Evolutionary conservation across 2,888 invertebrate species (phyloP), one percentile per base, ranked within the genome.

Genomic region (Eupithecia tripunctaria): DNA sequence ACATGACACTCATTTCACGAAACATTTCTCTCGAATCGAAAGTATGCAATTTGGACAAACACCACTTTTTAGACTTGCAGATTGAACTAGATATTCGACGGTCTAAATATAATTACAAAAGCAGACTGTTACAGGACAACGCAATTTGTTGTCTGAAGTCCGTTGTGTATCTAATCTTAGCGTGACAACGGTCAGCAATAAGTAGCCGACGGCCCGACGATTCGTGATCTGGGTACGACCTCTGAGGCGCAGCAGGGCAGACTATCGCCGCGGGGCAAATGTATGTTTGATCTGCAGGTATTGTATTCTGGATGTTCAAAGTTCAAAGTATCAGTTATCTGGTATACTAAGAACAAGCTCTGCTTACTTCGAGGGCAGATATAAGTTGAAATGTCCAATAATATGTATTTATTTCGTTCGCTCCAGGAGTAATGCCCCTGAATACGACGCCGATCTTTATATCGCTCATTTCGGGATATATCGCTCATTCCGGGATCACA

Each of bases 371-470:
- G 10, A 21, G 47, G 3, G 15, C 8, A n/a, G 38, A 38, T 38
- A 14, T 8, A 10, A n/a, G 21, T 21, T n/a, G 21, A 10, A 51
- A 51, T 51, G 47, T 21, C 21, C 8, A 51, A 21, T 21, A 21
- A 21, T 10, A 51, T 51, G 10, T 51, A 47, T 51, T 21, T n/a
- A 27, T 10, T 25, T 21, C 59, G 67, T 32, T 64, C 70, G 56
- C 70, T 70, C 43, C 32, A 36, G 70, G 29, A 67, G 72, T 69
- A 71, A 78, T 70, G 63, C 62, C 60, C 77, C 62, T 77, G 72
- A 75, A 74, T 70, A 68, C 56, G 75, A 72, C 72, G 67, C 64
- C 51, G 64, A 70, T 77, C 68, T 74, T 77, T 76, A 78, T 68
- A 73, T 70, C 63, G 69, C 60, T 72, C 72, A 72, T 77, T 74